These are phyloP conservation scores for Mythimna impura DNA, from an alignment of 2,888 invertebrate genomes.

Conservation along the genomic window DNA sequence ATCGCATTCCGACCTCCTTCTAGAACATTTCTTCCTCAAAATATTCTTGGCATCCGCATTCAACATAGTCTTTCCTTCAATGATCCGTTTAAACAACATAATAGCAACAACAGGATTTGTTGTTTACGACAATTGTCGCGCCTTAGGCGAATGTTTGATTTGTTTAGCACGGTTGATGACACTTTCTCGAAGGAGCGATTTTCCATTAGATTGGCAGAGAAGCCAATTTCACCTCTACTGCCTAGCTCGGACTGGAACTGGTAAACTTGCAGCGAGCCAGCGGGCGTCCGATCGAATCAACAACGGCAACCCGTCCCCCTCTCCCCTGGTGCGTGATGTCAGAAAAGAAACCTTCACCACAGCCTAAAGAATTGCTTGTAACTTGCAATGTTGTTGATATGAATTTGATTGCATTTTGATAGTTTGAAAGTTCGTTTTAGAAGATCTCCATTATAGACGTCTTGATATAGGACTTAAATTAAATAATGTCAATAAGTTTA, in stretches of 20 bases:
- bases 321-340: slow-evolving; percentile 60
- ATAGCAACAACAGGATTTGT: slow-evolving; percentile 87
- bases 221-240: slow-evolving; percentile 86
- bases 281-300: slow-evolving; percentile 73
- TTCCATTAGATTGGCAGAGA: slow-evolving; percentile 89
- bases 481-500: background rate
- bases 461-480: no score
- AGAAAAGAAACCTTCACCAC: slow-evolving; percentile 72
- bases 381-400: background rate
- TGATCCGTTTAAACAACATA: slow-evolving; percentile 91
- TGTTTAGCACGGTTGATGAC: slow-evolving; percentile 81
- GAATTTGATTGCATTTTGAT: background rate
- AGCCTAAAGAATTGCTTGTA: slow-evolving; percentile 69
- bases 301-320: slow-evolving; percentile 65
- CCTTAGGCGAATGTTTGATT: slow-evolving; percentile 86
- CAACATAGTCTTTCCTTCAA: slow-evolving; percentile 90
- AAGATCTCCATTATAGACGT: background rate
- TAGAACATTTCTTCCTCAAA: slow-evolving; percentile 85
- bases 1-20: slow-evolving; percentile 87
- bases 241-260: slow-evolving; percentile 80
- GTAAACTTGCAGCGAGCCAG: slow-evolving; percentile 61
- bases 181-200: slow-evolving; percentile 84
- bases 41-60: slow-evolving; percentile 81
- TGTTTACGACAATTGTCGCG: slow-evolving; percentile 87
- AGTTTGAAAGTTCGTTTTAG: background rate